These are phyloP conservation scores for Chloropsis cyanopogon DNA, from an alignment of 2,113 vertebrate genomes.

Conservation along the genomic window DNA sequence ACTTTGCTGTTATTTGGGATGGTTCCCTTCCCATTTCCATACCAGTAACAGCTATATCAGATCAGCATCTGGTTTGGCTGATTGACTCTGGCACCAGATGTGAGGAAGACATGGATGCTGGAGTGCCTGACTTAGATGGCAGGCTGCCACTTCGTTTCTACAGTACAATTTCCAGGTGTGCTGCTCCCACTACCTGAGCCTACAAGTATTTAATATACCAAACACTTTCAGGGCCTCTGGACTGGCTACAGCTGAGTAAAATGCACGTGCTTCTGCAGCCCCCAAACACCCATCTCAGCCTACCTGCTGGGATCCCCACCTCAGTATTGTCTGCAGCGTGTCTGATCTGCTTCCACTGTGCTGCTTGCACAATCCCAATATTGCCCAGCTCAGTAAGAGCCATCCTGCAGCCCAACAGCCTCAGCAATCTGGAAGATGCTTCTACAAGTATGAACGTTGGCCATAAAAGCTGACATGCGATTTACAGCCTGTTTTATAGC, in stretches of 20 bases:
- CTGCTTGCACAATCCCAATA: rapidly evolving
- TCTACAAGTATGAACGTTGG: rapidly evolving
- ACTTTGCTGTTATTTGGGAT: background rate
- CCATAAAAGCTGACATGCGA: background rate
- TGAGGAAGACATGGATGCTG: background rate
- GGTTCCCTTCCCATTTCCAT: background rate
- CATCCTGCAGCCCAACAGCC: background rate
- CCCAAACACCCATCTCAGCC: background rate
- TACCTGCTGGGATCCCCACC: background rate
- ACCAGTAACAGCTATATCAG: background rate
- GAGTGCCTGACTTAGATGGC: background rate
- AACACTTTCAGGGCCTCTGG: background rate
- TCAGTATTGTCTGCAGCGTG: rapidly evolving
- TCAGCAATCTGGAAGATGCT: background rate
- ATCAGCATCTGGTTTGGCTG: background rate
- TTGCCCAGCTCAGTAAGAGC: background rate
- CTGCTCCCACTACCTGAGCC: background rate
- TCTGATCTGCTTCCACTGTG: background rate
- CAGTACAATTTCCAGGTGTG: background rate
- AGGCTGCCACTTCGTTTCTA: background rate
- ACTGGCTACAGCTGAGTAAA: background rate
- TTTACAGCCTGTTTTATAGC: background rate
- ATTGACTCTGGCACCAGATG: background rate
- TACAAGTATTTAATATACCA: background rate
- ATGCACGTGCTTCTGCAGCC: background rate